These are phyloP conservation scores for Momotus momota DNA, from an alignment of 2,797 vertebrate genomes.

Conservation along the genomic window DNA sequence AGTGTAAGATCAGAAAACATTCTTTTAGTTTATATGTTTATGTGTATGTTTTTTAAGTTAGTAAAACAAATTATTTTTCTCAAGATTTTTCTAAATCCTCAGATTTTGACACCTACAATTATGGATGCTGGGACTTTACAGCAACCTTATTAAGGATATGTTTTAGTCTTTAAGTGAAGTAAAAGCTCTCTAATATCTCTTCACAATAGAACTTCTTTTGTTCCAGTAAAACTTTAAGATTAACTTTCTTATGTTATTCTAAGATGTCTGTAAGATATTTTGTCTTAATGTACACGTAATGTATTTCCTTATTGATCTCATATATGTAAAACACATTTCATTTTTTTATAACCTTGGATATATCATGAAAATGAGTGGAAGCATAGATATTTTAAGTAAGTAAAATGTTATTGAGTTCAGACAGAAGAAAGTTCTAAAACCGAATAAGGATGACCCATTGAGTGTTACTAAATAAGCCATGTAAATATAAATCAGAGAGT, in stretches of 20 bases:
- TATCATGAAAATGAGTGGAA: background rate
- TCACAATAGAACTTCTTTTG: background rate
- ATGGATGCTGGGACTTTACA: background rate
- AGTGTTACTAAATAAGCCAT: background rate
- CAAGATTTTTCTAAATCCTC: background rate
- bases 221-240: background rate
- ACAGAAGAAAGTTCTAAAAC: background rate
- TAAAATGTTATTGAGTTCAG: background rate
- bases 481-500: background rate
- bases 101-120: background rate
- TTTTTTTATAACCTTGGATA: background rate
- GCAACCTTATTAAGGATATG: background rate
- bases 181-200: background rate
- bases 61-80: background rate
- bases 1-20: background rate
- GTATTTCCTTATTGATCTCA: background rate
- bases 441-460: background rate
- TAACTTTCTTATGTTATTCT: background rate
- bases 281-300: background rate
- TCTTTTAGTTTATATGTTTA: background rate
- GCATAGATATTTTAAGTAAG: background rate
- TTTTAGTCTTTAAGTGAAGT: background rate
- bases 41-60: background rate
- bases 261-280: background rate
- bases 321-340: background rate